Evolutionary conservation across 2,113 vertebrate species (phyloP), one percentile per base, ranked within the genome.

Genomic region (Globicephala melas): DNA sequence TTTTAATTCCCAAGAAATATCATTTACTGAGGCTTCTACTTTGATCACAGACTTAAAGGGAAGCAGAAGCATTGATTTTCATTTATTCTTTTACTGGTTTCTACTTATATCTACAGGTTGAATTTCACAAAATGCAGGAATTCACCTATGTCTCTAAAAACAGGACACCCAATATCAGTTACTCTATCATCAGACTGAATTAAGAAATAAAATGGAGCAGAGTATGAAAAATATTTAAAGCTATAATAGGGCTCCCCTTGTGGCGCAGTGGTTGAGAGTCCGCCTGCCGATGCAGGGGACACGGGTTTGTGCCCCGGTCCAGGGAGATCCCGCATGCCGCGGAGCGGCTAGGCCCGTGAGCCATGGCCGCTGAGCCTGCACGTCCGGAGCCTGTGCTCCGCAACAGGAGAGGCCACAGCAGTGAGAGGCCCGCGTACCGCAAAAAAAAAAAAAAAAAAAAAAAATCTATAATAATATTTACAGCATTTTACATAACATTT

Each of bases 1-100:
- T 98, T 98, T 98, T 98, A 98, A 98, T 98, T 96, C 96, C 89
- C 88, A 97, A 97, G 97, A 98, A 97, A 93, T 97, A 97, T 31
- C 91, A 97, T 70, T 55, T 95, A 98, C 96, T 95, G 96, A 97
- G 94, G 87, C 85, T 60, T 97, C 98, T 97, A 97, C 89, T 97
- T 95, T 95, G 97, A 97, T 97, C 76, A 95, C 94, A 98, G 97
- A 97, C 17, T 53, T 73, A 98, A 98, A 98, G 95, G 55, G 88
- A 88, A 94, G 47, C 50, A 67, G 87, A 94, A 31, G 4, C 47
- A 28, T 5, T 93, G n/a, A 33, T 90, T 65, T 5, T 88, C 36
- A 33, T 67, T 58, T 84, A n/a, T 81, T 47, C 17, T 62, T 60
- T 87, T 53, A 67, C n/a, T 91, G 18, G 28, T 62, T 92, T 77